Base-by-base conservation (phyloP, 64 coral and sea anemone genomes). In the Dendrophyllia cribrosa region DNA sequence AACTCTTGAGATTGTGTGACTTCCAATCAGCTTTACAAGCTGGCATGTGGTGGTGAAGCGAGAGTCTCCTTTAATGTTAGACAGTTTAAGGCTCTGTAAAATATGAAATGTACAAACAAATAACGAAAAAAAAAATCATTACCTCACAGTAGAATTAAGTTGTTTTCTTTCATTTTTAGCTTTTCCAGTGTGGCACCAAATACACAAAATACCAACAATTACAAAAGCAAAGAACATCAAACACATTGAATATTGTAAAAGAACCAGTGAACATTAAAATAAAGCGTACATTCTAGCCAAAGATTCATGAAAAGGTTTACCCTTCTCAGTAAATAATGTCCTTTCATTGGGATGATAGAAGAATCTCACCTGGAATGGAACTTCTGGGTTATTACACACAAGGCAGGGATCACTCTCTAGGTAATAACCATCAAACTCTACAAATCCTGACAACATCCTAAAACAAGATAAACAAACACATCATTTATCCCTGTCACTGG, bases 381-480 rank as follows among this genome's bases (percentile, higher is more conserved):
- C 97, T 82, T 99, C 97, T 13, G 97, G 97, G 62, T 99, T 99
- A 68, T 99, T 99, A 73, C 97, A 99, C 20, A 99, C 97, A n/a
- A 99, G 77, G 50, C 97, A 99, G 0, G 97, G 97, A 55, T 99
- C 97, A 91, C 97, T 99, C 77, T 99, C 97, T 82, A 99, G 61
- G 52, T 99, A 99, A 78, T 96, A 99, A 11, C 97, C 97, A 79
- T 99, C 97, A 88, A 99, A 99, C 43, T 99, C 97, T 20, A 99
- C 97, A 51, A 94, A 95, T 12, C 97, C 97, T 72, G 97, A 93
- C 46, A 99, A 75, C 94, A 99, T 96, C 68, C 97, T 99, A 58
- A 68, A 76, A 45, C 25, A 71, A 88, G 46, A 16, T 1, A 23
- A 34, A 12, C 53, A 56, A 56, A 1, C 7, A 5, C 12, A 12